A percentile compares a stretch with the other conserved stretches of the same genome.
Conservation (phyloP, 2,888 invertebrate genomes). For the Trichogramma dendrolimi region DNA sequence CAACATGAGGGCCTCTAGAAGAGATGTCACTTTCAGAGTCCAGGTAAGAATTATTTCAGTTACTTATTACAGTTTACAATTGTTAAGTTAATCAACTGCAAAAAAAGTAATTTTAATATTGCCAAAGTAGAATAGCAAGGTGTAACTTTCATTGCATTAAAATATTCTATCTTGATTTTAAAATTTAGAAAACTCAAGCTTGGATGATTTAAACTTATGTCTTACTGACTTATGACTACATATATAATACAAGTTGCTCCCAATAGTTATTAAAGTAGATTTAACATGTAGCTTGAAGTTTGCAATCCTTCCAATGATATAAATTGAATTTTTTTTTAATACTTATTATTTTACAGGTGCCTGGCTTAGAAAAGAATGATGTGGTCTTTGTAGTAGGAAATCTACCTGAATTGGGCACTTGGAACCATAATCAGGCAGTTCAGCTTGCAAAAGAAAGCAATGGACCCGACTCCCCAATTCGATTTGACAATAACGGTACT, state of each 20-base stretch:
- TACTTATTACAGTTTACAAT: too few species aligned
- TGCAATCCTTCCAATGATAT: too few species aligned
- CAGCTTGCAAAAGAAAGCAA: slow-evolving; percentile 43
- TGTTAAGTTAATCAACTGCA: background rate
- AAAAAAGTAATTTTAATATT: background rate
- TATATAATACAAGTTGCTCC: too few species aligned
- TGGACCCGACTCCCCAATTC: slow-evolving; percentile 37
- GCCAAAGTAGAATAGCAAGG: too few species aligned
- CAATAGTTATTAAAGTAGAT: too few species aligned
- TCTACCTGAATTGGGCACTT: slow-evolving; percentile 47
- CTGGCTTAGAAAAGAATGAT: slow-evolving; percentile 47
- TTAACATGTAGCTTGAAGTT: too few species aligned
- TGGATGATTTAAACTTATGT: too few species aligned
- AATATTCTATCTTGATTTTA: too few species aligned
- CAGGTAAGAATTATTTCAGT: slow-evolving; percentile 37
- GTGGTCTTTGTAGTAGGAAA: slow-evolving; percentile 49
- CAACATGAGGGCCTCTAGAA: slow-evolving; percentile 47
- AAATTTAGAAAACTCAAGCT: too few species aligned
- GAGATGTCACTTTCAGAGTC: slow-evolving; percentile 49
- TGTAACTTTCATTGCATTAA: too few species aligned
- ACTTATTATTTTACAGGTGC: slow-evolving; percentile 35
- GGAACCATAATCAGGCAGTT: slow-evolving; percentile 50
- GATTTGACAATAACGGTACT: slow-evolving; percentile 40
- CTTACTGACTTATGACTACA: too few species aligned
- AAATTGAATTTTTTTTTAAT: background rate